phyloP scores from a whole-genome alignment of 2,888 invertebrate genomes.

The Euspilapteryx auroguttella region DNA sequence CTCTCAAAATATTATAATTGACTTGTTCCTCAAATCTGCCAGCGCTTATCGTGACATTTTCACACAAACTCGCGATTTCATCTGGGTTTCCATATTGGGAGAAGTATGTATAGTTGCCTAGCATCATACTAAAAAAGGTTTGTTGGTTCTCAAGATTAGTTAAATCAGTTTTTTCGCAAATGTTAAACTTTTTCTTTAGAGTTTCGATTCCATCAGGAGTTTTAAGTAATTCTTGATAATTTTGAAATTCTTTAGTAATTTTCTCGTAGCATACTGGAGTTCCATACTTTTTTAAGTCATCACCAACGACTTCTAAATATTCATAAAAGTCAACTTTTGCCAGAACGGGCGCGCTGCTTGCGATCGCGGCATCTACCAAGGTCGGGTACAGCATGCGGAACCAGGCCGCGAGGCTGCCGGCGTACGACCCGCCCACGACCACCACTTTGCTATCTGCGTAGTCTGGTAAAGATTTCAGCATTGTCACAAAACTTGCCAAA shows the following conservation, averaged over 20 bases:
- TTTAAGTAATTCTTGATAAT: slow-evolving; percentile 22
- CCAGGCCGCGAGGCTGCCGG: slow-evolving; percentile 48
- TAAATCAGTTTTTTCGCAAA: slow-evolving; percentile 29
- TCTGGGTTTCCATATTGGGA: slow-evolving; percentile 30
- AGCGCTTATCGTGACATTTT: too few relatives aligned
- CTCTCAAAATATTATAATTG: slow-evolving; percentile 10
- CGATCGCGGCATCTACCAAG: slow-evolving; percentile 35
- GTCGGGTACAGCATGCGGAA: slow-evolving; percentile 38
- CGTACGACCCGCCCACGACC: slow-evolving; percentile 40
- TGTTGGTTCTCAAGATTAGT: slow-evolving; percentile 23
- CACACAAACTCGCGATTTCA: slow-evolving; percentile 21
- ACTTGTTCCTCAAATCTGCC: slow-evolving; percentile 9
- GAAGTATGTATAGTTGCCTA: slow-evolving; percentile 18
- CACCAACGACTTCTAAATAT: slow-evolving; percentile 4
- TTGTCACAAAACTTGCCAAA: slow-evolving; percentile 20
- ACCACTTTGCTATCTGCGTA: slow-evolving; percentile 31
- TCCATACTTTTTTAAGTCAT: slow-evolving; percentile 15
- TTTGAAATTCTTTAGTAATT: slow-evolving; percentile 20
- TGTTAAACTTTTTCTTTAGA: slow-evolving; percentile 29
- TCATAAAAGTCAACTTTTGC: slow-evolving; percentile 8
- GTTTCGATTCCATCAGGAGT: slow-evolving; percentile 20
- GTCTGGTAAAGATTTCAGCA: too few relatives aligned
- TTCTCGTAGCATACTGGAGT: slow-evolving; percentile 20
- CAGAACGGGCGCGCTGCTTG: slow-evolving; percentile 37
- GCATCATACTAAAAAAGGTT: slow-evolving; percentile 33